Conservation (phyloP, 2,113 vertebrate species). For the Ceuthmochares aereus region DNA sequence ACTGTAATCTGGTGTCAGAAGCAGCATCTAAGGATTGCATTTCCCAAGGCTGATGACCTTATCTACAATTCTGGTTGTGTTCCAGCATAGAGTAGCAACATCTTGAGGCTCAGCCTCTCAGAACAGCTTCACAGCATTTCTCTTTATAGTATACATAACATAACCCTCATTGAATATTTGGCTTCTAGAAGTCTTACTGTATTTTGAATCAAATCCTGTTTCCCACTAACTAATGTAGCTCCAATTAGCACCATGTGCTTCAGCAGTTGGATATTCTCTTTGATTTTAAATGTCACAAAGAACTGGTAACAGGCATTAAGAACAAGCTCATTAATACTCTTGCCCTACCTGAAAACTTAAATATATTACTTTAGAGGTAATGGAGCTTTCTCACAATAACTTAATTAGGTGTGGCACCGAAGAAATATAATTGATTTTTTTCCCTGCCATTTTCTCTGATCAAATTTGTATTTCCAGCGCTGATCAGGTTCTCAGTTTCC, state of each 20-base stretch:
- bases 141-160: not conserved
- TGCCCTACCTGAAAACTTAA: not conserved
- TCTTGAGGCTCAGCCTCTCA: not conserved
- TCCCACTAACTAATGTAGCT: not conserved
- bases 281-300: not conserved
- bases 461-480: accelerated
- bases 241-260: not conserved
- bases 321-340: not conserved
- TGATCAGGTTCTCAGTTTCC: not conserved
- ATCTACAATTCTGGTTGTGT: not conserved
- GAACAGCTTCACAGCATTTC: not conserved
- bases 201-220: not conserved
- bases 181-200: not conserved
- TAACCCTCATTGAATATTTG: not conserved
- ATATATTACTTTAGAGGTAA: too few species aligned
- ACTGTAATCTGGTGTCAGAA: conserved; percentile 12
- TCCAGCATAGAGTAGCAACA: not conserved
- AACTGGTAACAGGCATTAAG: not conserved
- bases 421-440: too few species aligned
- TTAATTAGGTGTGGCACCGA: too few species aligned
- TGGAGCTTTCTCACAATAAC: too few species aligned
- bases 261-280: not conserved
- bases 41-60: not conserved
- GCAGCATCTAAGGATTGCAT: not conserved
- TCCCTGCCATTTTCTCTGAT: too few species aligned